Evolutionary conservation across 2,797 vertebrate species (phyloP), one percentile per base, ranked within the genome.

Genomic region (Pachyuromys duprasi): DNA sequence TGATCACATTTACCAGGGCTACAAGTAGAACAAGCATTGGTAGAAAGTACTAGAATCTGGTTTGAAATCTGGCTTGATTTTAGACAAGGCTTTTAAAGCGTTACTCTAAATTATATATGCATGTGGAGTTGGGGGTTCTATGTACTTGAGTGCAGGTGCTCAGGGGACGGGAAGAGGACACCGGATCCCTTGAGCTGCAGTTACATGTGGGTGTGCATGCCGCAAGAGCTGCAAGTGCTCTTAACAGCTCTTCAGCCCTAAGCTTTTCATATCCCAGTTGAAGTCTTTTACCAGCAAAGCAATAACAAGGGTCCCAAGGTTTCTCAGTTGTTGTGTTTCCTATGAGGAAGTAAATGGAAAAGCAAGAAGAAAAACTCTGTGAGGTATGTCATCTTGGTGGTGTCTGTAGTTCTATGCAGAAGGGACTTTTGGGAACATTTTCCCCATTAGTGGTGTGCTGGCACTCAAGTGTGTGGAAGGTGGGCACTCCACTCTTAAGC

Each of bases 211-310:
- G 13, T 45, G 72, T 75, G 72, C 39, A 12, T 26, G 22, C 22
- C 12, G 26, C 72, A 83, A 20, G 8, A 57, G 9, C 12, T 20
- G 26, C 28, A 65, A 65, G 28, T 3, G 28, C 81, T 65, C 81
- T 65, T 83, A 31, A 33, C 62, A n/a, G n/a, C n/a, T 67, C 81
- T 67, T 84, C 18, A 67, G 42, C 17, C 62, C 62, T n/a, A n/a
- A 84, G 62, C 62, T 39, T 49, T 83, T 83, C 33, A 45, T 67
- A 84, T 0, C 28, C 42, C 42, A 84, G 9, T 31, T 83, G 33
- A 62, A 24, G 17, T 7, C 93, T 93, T 93, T 93, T n/a, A 63
- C 60, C 76, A 95, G 55, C 6, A 86, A 93, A 86, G 33, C 75
- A 26, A 45, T 39, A 57, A 36, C 36, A 22, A 72, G 11, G 83